These are phyloP conservation scores for Lampris incognitus DNA, from an alignment of 2,113 vertebrate species.

Conservation along the genomic window DNA sequence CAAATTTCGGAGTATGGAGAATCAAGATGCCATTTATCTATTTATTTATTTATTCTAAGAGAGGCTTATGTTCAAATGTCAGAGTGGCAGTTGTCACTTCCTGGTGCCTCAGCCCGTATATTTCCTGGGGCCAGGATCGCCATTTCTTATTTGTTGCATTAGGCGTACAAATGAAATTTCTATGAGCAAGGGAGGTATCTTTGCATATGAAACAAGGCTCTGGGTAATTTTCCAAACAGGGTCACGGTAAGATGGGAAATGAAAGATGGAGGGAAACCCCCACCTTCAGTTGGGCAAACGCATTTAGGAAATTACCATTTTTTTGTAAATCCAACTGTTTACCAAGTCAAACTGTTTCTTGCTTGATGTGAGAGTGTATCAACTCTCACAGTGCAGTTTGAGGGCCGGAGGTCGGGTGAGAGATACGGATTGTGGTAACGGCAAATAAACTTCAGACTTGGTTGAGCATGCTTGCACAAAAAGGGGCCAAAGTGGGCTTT, in stretches of 20 bases:
- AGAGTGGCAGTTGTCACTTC: constrained; percentile 64
- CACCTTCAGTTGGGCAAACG: constrained; percentile 51
- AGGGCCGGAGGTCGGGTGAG: too few relatives aligned
- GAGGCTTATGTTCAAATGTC: constrained; percentile 89
- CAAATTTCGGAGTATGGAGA: constrained; percentile 92
- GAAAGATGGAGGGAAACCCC: constrained; percentile 4
- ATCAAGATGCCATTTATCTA: constrained; percentile 85
- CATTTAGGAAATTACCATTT: constrained; percentile 57
- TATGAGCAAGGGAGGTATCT: constrained; percentile 55
- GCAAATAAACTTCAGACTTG: too few relatives aligned
- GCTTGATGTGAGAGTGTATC: constrained; percentile 45
- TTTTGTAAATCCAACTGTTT: constrained; percentile 13
- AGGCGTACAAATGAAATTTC: constrained; percentile 72
- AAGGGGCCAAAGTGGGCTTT: too few relatives aligned
- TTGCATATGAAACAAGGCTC: constrained; percentile 72
- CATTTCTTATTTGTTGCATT: constrained; percentile 83
- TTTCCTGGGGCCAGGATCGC: constrained; percentile 75
- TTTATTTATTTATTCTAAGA: constrained; percentile 78
- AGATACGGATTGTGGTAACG: too few relatives aligned
- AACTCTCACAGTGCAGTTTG: too few relatives aligned
- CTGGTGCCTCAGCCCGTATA: constrained; percentile 29
- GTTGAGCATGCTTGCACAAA: too few relatives aligned
- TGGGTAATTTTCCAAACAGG: constrained; percentile 58
- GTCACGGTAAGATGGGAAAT: constrained; percentile 42
- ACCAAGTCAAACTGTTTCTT: constrained; percentile 31